phyloP scores from a whole-genome alignment of 2,888 invertebrate species.

The Trichacis sp. region DNA sequence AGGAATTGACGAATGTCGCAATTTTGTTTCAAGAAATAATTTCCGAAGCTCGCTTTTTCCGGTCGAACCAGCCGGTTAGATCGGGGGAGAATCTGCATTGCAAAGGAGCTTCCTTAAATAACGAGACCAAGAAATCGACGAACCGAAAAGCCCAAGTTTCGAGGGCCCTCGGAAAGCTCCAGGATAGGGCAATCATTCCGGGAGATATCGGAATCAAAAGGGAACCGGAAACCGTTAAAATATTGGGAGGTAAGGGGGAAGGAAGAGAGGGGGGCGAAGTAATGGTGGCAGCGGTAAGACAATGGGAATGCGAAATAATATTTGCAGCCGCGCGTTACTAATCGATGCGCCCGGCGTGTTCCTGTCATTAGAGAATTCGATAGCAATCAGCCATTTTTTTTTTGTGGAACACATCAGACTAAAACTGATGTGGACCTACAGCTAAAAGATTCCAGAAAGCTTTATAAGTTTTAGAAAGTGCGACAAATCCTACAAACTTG shows the following conservation, averaged over 20 bases:
- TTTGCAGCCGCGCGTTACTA: background rate
- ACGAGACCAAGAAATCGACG: constrained; percentile 43
- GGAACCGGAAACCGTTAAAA: constrained; percentile 22
- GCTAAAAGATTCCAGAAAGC: too few species aligned
- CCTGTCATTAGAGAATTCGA: too few species aligned
- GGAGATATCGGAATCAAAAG: constrained; percentile 29
- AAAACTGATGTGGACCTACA: too few species aligned
- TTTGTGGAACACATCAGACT: too few species aligned
- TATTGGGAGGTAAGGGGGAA: constrained; percentile 4
- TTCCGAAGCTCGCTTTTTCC: constrained; percentile 24
- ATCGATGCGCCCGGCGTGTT: too few species aligned
- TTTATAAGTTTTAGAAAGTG: too few species aligned
- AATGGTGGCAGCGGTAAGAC: too few species aligned
- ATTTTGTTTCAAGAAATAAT: too few species aligned
- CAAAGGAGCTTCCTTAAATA: constrained; percentile 39
- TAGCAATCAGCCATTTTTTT: too few species aligned
- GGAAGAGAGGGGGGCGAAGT: constrained; percentile 18
- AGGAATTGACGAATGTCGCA: too few species aligned
- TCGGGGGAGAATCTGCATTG: constrained; percentile 35
- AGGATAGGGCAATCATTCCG: constrained; percentile 15
- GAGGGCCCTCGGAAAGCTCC: constrained; percentile 38
- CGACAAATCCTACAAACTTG: too few species aligned
- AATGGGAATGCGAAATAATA: background rate
- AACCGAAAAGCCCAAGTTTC: constrained; percentile 41
- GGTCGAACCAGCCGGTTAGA: constrained; percentile 32